Base-by-base conservation (phyloP, 2,888 invertebrate genomes). In the Ceratothoa steindachneri region DNA sequence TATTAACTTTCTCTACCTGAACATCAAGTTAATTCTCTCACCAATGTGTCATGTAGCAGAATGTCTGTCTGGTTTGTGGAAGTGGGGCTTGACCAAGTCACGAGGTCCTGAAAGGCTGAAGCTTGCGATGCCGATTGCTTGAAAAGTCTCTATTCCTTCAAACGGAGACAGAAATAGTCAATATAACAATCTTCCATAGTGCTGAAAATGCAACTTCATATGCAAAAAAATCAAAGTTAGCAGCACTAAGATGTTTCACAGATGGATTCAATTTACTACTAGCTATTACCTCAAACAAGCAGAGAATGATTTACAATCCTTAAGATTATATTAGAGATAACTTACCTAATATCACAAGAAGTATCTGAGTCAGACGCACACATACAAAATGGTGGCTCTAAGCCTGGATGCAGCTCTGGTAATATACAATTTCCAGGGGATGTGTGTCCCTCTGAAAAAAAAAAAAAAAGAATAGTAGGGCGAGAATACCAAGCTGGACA, bases 61-160 rank as follows among this genome's bases (percentile, higher is more conserved):
- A 66, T 69, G 76, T 71, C 68, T 73, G 71, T 73, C 73, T 71
- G 66, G 52, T 70, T 70, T 75, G 65, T 65, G 71, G 76, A 70
- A 68, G 76, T 72, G 76, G 69, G 76, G 73, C 73, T 76, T 76
- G 52, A 30, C 71, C 27, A 75, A 91, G 91, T 94, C 94, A 94
- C 93, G 94, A 94, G 91, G 93, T 93, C 90, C 94, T 93, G 89
- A 94, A 92, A 85, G 94, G 93, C 88, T 93, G 92, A 87, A 94
- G 90, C 89, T 95, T 95, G 89, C 95, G 93, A 90, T 95, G 94
- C 89, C 93, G 93, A 89, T 93, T 94, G 89, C 94, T 93, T 89
- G 92, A 92, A 91, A 93, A 93, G 93, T 93, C 93, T 90, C 91
- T 91, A 89, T 91, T 92, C 91, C 93, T 92, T 86, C 83, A 87